phyloP scores from a whole-genome alignment of 1,140 invertebrate species.

The Brachionus koreanus region DNA sequence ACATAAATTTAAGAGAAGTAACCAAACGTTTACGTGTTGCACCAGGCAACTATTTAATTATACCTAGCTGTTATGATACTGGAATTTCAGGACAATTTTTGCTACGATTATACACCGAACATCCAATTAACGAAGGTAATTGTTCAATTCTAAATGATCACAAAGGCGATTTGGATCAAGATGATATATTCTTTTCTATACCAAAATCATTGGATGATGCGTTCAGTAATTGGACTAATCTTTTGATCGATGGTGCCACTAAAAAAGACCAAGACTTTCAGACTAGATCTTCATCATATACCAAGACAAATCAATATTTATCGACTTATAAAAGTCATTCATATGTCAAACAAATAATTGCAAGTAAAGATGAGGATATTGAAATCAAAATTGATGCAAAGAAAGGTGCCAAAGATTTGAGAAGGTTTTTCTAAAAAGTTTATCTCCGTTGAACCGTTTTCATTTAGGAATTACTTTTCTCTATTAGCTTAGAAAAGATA shows the following conservation, averaged over 20 bases:
- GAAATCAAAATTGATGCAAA: neutral
- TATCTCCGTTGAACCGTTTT: neutral
- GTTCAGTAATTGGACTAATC: conserved; percentile 19
- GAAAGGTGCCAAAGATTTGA: neutral
- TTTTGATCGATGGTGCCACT: neutral
- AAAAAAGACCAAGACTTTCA: neutral
- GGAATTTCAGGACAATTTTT: conserved; percentile 63
- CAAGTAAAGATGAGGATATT: neutral
- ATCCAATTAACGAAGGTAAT: conserved; percentile 5
- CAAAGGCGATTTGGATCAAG: conserved; percentile 22
- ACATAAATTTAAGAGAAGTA: conserved; percentile 57
- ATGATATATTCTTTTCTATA: conserved; percentile 22
- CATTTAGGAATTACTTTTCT: neutral
- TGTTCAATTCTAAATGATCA: conserved; percentile 17
- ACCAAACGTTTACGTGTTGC: conserved; percentile 55
- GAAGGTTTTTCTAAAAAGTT: neutral
- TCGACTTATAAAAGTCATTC: neutral
- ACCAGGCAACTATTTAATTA: conserved; percentile 64
- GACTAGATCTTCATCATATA: neutral
- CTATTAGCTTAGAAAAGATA: neutral
- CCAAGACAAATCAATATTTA: neutral
- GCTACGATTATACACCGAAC: conserved; percentile 62
- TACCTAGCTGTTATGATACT: conserved; percentile 66
- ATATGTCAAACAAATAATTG: neutral
- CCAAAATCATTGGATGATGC: conserved; percentile 9